A percentile compares a stretch with the other conserved stretches of the same genome.
phyloP scores from a whole-genome alignment of 2,113 vertebrate species.

The Edolisoma coerulescens region DNA sequence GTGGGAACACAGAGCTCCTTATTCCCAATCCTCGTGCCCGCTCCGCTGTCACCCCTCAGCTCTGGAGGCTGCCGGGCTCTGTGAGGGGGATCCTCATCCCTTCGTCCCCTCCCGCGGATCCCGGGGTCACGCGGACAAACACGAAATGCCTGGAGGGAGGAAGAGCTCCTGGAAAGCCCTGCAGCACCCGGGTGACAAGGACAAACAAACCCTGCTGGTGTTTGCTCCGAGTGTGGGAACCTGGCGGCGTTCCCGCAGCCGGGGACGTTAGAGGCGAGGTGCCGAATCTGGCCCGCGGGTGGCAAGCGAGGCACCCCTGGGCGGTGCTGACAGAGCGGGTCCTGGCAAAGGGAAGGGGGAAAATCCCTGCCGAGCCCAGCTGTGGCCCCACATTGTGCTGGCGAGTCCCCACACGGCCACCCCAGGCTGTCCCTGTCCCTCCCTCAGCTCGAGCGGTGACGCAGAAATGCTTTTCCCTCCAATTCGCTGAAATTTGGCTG shows the following conservation, averaged over 20 bases:
- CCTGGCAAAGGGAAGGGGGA: not conserved
- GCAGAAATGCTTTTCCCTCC: conserved; percentile 6
- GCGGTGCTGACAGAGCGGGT: conserved; percentile 18
- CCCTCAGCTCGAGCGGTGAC: not conserved
- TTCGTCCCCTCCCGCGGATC: not conserved
- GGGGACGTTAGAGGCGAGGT: not conserved
- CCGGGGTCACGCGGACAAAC: accelerated
- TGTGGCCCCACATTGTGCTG: not conserved
- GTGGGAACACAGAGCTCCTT: not conserved
- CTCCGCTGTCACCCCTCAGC: not conserved
- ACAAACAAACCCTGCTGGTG: not conserved
- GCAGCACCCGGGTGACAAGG: not conserved
- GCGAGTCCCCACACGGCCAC: not conserved
- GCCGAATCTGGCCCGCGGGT: not conserved
- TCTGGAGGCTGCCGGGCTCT: accelerated
- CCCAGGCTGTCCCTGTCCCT: not conserved
- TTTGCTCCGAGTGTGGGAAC: not conserved
- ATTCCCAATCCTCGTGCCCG: not conserved
- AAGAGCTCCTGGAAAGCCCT: not conserved
- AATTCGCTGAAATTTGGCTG: not conserved
- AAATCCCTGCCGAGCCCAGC: conserved; percentile 8
- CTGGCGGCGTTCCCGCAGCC: not conserved
- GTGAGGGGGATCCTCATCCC: not conserved
- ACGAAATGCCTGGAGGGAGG: not conserved
- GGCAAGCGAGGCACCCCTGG: not conserved